Base-by-base conservation (phyloP, 2,797 vertebrate genomes). In the Eutrigla gurnardus region DNA sequence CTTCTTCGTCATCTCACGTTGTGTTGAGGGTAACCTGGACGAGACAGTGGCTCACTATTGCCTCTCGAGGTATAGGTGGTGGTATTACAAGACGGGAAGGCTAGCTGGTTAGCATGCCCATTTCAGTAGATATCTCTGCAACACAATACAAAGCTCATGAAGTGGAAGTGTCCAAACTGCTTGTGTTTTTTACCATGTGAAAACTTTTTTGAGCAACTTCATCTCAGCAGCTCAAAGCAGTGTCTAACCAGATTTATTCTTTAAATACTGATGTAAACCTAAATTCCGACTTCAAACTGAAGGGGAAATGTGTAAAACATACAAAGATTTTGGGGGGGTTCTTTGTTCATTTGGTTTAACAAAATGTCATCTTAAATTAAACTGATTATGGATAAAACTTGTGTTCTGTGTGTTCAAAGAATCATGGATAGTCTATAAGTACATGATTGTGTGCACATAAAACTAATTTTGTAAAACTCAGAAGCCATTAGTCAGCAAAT, bases 401-500 rank as follows among this genome's bases (percentile, higher is more conserved):
- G 25, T 25, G 25, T 25, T 3, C 39, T 43, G 8, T 71, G 37
- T 42, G 37, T 46, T 55, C 36, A 58, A 9, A 47, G 15, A 15
- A 0, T 3, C n/a, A 45, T 47, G 32, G n/a, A 18, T 5, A 0
- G 32, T 32, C 2, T 15, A 50, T 53, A 18, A n/a, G 39, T 4
- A 13, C 33, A 33, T 15, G 32, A 81, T 36, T 64, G 52, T 49
- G 8, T 14, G 18, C 5, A n/a, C 37, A 42, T 11, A 52, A 65
- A 57, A 64, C 33, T 15, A 0, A 40, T 62, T 65, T 57, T 63
- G 59, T 25, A 67, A 18, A 65, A 11, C 54, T 47, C 43, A 12
- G 25, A 72, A 35, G 52, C 9, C 47, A 54, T 84, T 65, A 77
- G 3, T 83, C 75, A 75, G 77, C 73, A 78, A 71, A 58, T 50